phyloP scores from a whole-genome alignment of 2,797 vertebrate genomes.

The Sciurus carolinensis region DNA sequence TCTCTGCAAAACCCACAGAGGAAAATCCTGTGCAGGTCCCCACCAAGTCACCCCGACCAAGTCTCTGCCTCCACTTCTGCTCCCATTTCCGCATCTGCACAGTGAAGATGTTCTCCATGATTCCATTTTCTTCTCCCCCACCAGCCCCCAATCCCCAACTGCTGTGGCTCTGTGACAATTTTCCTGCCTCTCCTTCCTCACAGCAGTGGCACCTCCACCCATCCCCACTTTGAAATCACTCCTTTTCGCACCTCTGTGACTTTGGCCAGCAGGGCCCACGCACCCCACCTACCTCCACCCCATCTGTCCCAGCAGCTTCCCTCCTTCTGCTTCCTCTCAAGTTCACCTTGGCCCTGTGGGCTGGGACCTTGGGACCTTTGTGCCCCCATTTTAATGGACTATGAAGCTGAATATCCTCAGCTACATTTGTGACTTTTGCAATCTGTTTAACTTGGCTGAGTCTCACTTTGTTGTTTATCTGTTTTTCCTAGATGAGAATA shows the following conservation, averaged over 20 bases:
- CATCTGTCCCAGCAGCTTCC: not conserved
- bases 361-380: too few species aligned
- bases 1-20: not conserved
- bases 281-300: not conserved
- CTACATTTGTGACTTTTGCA: not conserved
- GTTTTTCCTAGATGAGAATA: not conserved
- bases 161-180: not conserved
- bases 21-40: accelerated
- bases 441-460: not conserved
- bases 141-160: accelerated
- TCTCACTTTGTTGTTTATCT: not conserved
- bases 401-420: not conserved
- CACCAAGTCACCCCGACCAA: accelerated
- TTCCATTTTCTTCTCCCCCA: not conserved
- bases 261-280: not conserved
- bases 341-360: not conserved
- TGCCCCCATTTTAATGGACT: not conserved
- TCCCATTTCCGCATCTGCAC: not conserved
- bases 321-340: not conserved
- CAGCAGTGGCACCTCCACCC: accelerated
- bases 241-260: not conserved
- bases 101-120: accelerated
- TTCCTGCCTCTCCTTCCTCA: not conserved
- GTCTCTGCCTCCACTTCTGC: too few species aligned
- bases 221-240: not conserved